Conservation (phyloP, 2,888 invertebrate genomes). For the Sisyra terminalis region DNA sequence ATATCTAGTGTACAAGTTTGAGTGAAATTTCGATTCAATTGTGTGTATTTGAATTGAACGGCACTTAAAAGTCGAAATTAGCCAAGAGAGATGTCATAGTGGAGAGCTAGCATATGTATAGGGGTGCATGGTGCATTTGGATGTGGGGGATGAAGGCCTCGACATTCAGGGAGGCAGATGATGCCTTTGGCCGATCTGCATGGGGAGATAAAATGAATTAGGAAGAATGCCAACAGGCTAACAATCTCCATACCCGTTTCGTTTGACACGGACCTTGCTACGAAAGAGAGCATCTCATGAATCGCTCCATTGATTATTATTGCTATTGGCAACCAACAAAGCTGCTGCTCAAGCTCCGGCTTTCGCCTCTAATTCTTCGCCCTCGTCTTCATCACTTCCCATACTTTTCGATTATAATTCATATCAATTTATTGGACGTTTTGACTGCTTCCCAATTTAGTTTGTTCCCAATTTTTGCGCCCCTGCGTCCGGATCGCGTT, state of each 20-base stretch:
- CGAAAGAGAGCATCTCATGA: slow-evolving; percentile 4
- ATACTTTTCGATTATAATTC: not conserved
- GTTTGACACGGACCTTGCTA: no score
- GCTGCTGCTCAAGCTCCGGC: not conserved
- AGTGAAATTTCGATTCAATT: no score
- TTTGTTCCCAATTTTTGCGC: not conserved
- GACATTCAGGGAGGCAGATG: no score
- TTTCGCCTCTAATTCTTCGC: not conserved
- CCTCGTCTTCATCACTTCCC: not conserved
- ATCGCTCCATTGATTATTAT: slow-evolving; percentile 14
- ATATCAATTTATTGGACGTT: slow-evolving; percentile 3
- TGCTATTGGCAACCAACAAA: slow-evolving; percentile 15
- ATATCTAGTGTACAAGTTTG: no score
- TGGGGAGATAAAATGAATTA: slow-evolving; percentile 13
- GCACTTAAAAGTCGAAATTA: no score
- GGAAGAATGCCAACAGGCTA: slow-evolving; percentile 16
- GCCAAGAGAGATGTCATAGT: no score
- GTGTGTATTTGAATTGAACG: no score
- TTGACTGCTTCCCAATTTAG: slow-evolving; percentile 2
- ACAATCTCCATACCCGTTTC: no score
- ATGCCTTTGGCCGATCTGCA: slow-evolving; percentile 1
- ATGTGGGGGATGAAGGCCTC: no score
- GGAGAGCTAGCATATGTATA: no score
- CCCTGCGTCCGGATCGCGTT: not conserved
- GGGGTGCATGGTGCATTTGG: no score